Conservation (phyloP, 2,797 vertebrate species). For the Gymnoscopelus microlampas region DNA sequence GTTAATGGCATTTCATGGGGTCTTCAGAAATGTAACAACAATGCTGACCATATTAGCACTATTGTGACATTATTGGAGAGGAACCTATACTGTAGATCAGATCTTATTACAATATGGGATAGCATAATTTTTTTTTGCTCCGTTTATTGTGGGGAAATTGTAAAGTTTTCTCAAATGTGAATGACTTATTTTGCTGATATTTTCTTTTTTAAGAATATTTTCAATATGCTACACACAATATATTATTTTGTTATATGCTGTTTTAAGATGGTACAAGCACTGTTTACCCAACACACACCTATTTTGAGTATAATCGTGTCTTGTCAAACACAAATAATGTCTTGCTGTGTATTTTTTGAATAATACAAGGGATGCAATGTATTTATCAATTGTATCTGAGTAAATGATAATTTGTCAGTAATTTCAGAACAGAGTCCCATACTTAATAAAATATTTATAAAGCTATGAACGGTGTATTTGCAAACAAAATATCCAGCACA, state of each 20-base stretch:
- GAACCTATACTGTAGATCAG: not conserved
- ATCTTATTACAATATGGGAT: not conserved
- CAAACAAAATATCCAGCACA: not conserved
- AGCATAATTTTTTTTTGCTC: not conserved
- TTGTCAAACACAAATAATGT: not conserved
- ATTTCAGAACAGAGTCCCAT: not conserved
- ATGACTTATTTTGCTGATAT: not conserved
- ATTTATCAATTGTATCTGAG: not conserved
- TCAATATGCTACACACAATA: slow-evolving; percentile 2
- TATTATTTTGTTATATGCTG: not conserved
- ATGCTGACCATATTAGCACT: not conserved
- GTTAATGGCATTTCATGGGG: not conserved
- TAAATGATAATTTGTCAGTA: not conserved
- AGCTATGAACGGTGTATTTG: not conserved
- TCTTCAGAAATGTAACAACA: not conserved
- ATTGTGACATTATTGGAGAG: not conserved
- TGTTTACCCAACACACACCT: not conserved
- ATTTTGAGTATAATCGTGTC: not conserved
- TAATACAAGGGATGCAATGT: not conserved
- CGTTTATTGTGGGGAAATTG: not conserved
- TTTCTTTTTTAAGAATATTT: not conserved
- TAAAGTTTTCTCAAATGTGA: not conserved
- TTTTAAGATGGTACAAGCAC: not conserved
- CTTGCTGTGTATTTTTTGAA: not conserved
- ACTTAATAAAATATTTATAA: not conserved